These are phyloP conservation scores for Ranitomeya imitator DNA, from an alignment of 2,113 vertebrate genomes.

Conservation along the genomic window DNA sequence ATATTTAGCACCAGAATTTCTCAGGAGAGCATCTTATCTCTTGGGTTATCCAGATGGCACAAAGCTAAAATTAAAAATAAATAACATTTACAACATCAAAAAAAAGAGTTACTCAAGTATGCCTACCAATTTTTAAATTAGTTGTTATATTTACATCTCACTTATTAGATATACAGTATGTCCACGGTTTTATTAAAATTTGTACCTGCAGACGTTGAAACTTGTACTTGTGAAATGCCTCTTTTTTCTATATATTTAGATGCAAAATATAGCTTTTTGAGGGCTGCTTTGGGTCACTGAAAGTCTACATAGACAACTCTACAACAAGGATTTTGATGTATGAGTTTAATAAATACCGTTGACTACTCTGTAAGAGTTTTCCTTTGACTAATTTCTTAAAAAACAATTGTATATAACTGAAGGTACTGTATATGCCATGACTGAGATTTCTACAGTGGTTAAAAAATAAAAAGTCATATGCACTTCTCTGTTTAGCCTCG, in stretches of 20 bases:
- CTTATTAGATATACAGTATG: neutral
- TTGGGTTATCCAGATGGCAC: slow-evolving; percentile 26
- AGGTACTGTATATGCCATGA: no score
- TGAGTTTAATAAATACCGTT: no score
- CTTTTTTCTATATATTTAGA: neutral
- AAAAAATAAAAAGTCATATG: no score
- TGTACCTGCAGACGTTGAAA: neutral
- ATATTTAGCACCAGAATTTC: slow-evolving; percentile 8
- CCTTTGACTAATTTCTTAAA: no score
- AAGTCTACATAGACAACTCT: neutral
- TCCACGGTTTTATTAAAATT: neutral
- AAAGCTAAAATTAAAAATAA: slow-evolving; percentile 11
- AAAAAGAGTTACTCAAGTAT: neutral
- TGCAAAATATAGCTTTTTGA: neutral
- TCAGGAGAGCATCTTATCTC: slow-evolving; percentile 7
- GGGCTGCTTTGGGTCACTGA: neutral
- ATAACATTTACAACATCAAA: neutral
- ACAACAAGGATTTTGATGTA: neutral
- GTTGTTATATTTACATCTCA: neutral
- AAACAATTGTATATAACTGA: no score
- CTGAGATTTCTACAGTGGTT: no score
- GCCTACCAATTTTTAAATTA: neutral
- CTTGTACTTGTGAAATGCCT: neutral
- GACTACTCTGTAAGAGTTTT: no score
- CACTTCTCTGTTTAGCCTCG: no score